Percentiles rank a stretch among this genome's conserved stretches.
Evolutionary conservation across 2,888 invertebrate genomes (phyloP).

Genomic region (Polylopha cassiicola): DNA sequence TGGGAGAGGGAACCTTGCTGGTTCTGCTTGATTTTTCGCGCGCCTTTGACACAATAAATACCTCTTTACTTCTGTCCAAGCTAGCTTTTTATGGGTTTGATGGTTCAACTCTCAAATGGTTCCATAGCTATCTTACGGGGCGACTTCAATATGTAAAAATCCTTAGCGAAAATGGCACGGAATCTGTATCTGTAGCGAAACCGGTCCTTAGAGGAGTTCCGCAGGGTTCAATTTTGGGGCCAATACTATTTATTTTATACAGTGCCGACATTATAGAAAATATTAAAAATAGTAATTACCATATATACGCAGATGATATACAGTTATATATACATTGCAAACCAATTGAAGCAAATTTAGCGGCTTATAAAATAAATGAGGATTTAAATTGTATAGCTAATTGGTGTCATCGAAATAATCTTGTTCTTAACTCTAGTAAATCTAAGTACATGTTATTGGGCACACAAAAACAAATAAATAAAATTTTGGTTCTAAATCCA

Average conservation of each 20-base stretch:
- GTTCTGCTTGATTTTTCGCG: no score
- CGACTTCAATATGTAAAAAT: constrained; percentile 20
- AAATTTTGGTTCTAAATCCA: not conserved
- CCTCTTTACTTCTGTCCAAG: constrained; percentile 17
- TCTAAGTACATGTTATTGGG: constrained; percentile 18
- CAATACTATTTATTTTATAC: constrained; percentile 15
- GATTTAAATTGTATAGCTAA: constrained; percentile 9
- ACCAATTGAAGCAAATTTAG: not conserved
- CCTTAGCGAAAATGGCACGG: not conserved
- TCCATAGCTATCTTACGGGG: constrained; percentile 19
- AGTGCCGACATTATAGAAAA: constrained; percentile 9
- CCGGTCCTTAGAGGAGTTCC: constrained; percentile 11
- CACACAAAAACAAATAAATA: constrained; percentile 1
- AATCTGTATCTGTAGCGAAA: not conserved
- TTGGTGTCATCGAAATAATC: constrained; percentile 11
- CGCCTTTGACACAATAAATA: constrained; percentile 8
- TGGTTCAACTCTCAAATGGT: constrained; percentile 17
- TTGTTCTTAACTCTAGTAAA: constrained; percentile 18
- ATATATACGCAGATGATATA: constrained; percentile 18
- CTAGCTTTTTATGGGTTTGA: constrained; percentile 24
- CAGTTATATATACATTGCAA: constrained; percentile 14
- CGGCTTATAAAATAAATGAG: constrained; percentile 2
- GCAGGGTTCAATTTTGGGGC: constrained; percentile 22
- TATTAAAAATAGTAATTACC: constrained; percentile 15
- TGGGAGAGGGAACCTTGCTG: not conserved